Evolutionary conservation across 2,888 invertebrate species (phyloP).

Genomic region (Marronus borbonicus): DNA sequence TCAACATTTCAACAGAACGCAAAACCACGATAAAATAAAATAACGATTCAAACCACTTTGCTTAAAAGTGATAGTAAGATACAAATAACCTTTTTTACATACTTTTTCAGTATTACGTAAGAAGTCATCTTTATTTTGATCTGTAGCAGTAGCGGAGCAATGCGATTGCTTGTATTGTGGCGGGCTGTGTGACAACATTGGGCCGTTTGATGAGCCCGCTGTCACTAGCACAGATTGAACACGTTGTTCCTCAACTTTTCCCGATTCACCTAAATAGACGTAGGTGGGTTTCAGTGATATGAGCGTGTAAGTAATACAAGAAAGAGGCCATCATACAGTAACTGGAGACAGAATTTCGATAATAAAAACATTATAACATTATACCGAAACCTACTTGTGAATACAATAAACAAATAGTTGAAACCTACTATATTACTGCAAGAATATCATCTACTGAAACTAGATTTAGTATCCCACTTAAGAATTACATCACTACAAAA

Average conservation of each 20-base stretch:
- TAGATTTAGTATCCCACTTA: too few species aligned
- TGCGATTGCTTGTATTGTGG: conserved; percentile 66
- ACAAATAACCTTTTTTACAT: conserved; percentile 51
- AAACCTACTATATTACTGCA: too few species aligned
- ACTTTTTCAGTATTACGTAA: conserved; percentile 67
- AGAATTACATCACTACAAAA: too few species aligned
- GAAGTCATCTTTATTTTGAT: conserved; percentile 65
- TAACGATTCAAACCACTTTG: conserved; percentile 24
- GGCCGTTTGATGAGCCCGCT: conserved; percentile 68
- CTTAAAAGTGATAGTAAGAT: conserved; percentile 29
- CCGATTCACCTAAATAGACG: conserved; percentile 56
- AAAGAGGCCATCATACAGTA: conserved; percentile 18
- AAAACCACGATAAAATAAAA: conserved; percentile 5
- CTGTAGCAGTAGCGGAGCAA: conserved; percentile 60
- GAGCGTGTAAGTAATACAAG: conserved; percentile 20
- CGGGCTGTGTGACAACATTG: conserved; percentile 68
- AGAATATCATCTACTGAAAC: too few species aligned
- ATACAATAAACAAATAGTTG: neutral
- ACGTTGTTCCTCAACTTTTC: conserved; percentile 63
- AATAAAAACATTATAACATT: neutral
- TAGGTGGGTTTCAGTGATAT: conserved; percentile 42
- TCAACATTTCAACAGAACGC: conserved; percentile 11
- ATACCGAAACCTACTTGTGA: conserved; percentile 1
- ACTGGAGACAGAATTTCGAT: conserved; percentile 37
- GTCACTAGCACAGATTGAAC: conserved; percentile 68